These are phyloP conservation scores for Diplodus puntazzo DNA, from an alignment of 2,797 vertebrate species.

Conservation along the genomic window DNA sequence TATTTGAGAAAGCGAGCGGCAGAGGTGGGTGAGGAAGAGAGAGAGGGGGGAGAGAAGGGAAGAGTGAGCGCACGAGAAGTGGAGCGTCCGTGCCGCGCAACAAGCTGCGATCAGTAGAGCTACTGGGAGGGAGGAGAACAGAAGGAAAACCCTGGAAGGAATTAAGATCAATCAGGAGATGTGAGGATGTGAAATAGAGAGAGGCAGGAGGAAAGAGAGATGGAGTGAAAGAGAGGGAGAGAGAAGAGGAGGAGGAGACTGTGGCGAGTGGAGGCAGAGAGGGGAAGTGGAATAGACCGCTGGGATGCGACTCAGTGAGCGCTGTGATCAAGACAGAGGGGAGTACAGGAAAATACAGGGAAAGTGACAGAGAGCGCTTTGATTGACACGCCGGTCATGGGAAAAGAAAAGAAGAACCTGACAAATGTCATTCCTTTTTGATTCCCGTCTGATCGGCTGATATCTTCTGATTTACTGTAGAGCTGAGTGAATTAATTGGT, in stretches of 20 bases:
- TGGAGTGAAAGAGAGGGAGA: not conserved
- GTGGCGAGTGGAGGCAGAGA: slow-evolving; percentile 21
- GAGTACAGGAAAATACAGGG: slow-evolving; percentile 42
- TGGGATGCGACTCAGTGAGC: slow-evolving; percentile 45
- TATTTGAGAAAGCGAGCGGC: slow-evolving; percentile 43
- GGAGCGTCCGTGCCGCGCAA: slow-evolving; percentile 54
- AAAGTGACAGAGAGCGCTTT: slow-evolving; percentile 51
- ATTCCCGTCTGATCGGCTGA: slow-evolving; percentile 21
- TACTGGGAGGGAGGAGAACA: slow-evolving; percentile 43
- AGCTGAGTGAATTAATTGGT: slow-evolving; percentile 41
- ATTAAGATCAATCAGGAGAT: slow-evolving; percentile 53
- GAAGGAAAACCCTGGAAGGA: slow-evolving; percentile 52
- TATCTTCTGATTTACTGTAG: slow-evolving; percentile 9
- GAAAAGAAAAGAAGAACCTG: slow-evolving; percentile 15
- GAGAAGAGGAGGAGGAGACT: slow-evolving; percentile 30
- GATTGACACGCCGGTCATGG: slow-evolving; percentile 28
- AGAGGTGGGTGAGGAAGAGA: slow-evolving; percentile 41
- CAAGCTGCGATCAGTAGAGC: slow-evolving; percentile 68
- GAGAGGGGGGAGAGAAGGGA: slow-evolving; percentile 22
- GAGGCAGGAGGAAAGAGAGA: slow-evolving; percentile 21
- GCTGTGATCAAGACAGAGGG: slow-evolving; percentile 44
- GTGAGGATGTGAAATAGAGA: slow-evolving; percentile 42
- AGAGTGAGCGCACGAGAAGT: slow-evolving; percentile 25
- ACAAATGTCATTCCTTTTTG: slow-evolving; percentile 21
- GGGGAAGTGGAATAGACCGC: slow-evolving; percentile 45